Conservation (phyloP, 2,113 vertebrate species). For the Channa maculata region DNA sequence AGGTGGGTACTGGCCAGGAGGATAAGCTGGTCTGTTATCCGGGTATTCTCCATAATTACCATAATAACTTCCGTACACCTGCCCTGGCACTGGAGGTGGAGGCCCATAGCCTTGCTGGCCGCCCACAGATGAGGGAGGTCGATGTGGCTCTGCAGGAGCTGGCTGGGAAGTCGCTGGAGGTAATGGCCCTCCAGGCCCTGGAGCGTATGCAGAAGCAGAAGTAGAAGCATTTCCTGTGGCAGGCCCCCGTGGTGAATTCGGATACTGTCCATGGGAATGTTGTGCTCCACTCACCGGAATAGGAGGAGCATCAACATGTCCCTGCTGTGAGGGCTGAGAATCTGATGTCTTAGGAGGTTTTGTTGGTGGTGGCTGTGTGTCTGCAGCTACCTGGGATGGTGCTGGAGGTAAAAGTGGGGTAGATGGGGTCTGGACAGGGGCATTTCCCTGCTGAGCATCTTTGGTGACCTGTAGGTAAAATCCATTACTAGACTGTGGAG, state of each 20-base stretch:
- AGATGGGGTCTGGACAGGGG: conserved; percentile 55
- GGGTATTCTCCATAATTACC: conserved; percentile 86
- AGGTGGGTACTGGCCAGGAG: conserved; percentile 79
- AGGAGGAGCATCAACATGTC: conserved; percentile 46
- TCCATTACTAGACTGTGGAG: conserved; percentile 76
- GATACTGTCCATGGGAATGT: conserved; percentile 57
- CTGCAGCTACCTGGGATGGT: conserved; percentile 46
- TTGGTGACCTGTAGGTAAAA: conserved; percentile 96
- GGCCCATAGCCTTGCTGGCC: conserved; percentile 84
- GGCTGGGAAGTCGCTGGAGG: conserved; percentile 59
- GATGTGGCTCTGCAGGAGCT: conserved; percentile 79
- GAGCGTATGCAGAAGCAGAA: conserved; percentile 50
- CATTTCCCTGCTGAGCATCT: conserved; percentile 84
- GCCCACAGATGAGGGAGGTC: conserved; percentile 82
- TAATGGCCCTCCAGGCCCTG: conserved; percentile 60
- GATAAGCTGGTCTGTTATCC: conserved; percentile 81
- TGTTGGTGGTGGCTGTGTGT: conserved; percentile 46
- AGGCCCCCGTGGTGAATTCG: conserved; percentile 46
- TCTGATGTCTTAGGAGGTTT: conserved; percentile 56
- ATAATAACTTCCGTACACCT: conserved; percentile 78
- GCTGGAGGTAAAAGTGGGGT: conserved; percentile 53
- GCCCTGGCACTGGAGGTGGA: conserved; percentile 62
- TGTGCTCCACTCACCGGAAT: conserved; percentile 50
- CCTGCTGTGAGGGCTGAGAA: conserved; percentile 56
- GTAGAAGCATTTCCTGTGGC: conserved; percentile 43